Percentiles rank a stretch among this genome's conserved stretches.
These are phyloP conservation scores for Epiblema foenella DNA, from an alignment of 2,888 invertebrate genomes.

Conservation along the genomic window DNA sequence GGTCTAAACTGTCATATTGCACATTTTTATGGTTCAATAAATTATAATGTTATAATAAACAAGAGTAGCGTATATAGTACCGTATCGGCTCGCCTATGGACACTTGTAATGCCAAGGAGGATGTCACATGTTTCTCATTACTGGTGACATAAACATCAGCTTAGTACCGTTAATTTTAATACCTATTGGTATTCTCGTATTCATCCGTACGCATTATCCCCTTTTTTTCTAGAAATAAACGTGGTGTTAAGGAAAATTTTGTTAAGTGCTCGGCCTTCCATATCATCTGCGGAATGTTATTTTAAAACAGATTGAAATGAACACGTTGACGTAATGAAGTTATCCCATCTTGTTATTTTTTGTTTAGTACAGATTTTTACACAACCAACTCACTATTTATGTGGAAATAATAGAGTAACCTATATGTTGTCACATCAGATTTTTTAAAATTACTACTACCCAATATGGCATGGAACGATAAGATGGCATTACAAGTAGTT, in stretches of 20 bases:
- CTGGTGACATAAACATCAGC: too few species aligned
- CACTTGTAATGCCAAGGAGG: too few species aligned
- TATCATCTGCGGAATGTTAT: constrained; percentile 14
- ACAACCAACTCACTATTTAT: not conserved
- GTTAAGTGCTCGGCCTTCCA: not conserved
- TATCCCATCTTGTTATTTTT: not conserved
- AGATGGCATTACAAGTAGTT: too few species aligned
- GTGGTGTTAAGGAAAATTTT: constrained; percentile 6
- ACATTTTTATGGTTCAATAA: too few species aligned
- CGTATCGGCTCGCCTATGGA: too few species aligned
- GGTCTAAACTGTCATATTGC: too few species aligned
- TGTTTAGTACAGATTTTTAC: not conserved
- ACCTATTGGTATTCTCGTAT: not conserved
- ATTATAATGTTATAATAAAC: too few species aligned
- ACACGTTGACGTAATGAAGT: constrained; percentile 1
- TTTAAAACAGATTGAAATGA: not conserved
- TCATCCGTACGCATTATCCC: not conserved
- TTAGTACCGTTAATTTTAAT: not conserved
- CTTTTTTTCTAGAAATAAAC: not conserved
- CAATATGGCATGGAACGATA: too few species aligned
- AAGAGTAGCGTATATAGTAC: too few species aligned
- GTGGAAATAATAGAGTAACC: not conserved
- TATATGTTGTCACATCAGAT: not conserved
- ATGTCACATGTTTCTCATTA: too few species aligned
- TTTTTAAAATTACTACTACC: too few species aligned